Conservation (phyloP, 1,140 invertebrate genomes). For the Catajapyx aquilonaris region DNA sequence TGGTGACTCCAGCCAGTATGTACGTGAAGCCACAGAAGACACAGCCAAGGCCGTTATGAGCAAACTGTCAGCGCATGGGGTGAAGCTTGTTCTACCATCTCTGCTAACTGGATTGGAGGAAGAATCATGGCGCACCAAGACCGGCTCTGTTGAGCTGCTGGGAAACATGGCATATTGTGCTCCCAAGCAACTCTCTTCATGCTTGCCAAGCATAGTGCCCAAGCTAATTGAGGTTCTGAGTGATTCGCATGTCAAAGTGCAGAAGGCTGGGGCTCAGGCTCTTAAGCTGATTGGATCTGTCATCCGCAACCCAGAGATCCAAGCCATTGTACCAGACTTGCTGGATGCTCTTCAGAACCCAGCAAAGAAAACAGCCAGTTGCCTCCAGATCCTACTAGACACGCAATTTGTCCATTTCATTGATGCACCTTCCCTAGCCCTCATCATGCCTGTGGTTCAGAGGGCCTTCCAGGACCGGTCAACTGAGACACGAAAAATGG, state of each 20-base stretch:
- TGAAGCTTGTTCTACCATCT: constrained; percentile 81
- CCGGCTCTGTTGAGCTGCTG: constrained; percentile 85
- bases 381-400: constrained; percentile 77
- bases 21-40: constrained; percentile 77
- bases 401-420: constrained; percentile 99
- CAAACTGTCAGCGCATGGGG: constrained; percentile 86
- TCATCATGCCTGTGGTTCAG: constrained; percentile 98
- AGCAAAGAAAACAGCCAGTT: constrained; percentile 78
- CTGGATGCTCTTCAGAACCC: constrained; percentile 91
- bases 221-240: constrained; percentile 91
- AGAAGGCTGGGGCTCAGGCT: constrained; percentile 85
- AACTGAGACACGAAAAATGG: constrained; percentile 95
- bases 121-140: constrained; percentile 97
- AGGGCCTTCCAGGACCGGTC: constrained; percentile 90
- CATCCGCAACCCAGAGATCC: constrained; percentile 96
- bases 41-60: constrained; percentile 75
- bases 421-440: constrained; percentile 89
- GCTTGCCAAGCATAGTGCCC: constrained; percentile 94
- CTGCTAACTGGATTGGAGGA: constrained; percentile 83
- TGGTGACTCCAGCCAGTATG: constrained; percentile 82
- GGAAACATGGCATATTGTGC: constrained; percentile 97
- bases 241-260: constrained; percentile 96
- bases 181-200: constrained; percentile 93
- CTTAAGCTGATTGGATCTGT: constrained; percentile 92
- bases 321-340: constrained; percentile 80